phyloP scores from a whole-genome alignment of 2,113 vertebrate genomes.

The Petrocephalus microphthalmus region DNA sequence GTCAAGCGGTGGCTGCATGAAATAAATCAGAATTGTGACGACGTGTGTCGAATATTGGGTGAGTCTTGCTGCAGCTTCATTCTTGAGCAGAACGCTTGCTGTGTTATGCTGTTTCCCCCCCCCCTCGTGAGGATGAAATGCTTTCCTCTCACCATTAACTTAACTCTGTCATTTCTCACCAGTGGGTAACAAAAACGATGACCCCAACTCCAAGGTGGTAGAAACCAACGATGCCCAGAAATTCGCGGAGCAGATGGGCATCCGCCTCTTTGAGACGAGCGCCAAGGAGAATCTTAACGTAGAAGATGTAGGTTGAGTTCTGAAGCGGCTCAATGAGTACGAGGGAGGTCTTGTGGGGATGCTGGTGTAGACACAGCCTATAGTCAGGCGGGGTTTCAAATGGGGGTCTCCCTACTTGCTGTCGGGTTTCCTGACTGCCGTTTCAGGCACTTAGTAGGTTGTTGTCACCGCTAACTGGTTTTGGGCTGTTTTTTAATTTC shows the following conservation, averaged over 20 bases:
- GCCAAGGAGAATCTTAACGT: slow-evolving; percentile 97
- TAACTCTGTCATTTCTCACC: not conserved
- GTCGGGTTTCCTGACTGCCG: not conserved
- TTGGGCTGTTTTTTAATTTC: not conserved
- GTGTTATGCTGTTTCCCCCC: no score
- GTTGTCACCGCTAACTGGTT: not conserved
- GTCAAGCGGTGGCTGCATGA: slow-evolving; percentile 98
- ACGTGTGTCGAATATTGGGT: slow-evolving; percentile 98
- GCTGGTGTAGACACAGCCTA: not conserved
- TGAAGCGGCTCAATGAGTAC: not conserved
- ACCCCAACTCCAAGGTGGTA: slow-evolving; percentile 92
- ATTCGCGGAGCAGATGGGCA: slow-evolving; percentile 97
- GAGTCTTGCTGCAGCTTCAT: slow-evolving; percentile 28
- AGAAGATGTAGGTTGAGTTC: slow-evolving; percentile 63
- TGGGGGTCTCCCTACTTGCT: not conserved
- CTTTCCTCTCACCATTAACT: not conserved
- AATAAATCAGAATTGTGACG: slow-evolving; percentile 98
- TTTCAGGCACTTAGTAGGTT: not conserved
- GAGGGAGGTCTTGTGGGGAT: not conserved
- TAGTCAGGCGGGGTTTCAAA: not conserved
- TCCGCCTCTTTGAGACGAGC: slow-evolving; percentile 94
- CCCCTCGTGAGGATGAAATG: not conserved
- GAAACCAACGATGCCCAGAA: slow-evolving; percentile 96
- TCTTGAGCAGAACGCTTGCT: fast-evolving
- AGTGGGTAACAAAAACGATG: slow-evolving; percentile 99